Evolutionary conservation across 2,888 invertebrate genomes (phyloP).

Genomic region (Phyllotreta cruciferae): DNA sequence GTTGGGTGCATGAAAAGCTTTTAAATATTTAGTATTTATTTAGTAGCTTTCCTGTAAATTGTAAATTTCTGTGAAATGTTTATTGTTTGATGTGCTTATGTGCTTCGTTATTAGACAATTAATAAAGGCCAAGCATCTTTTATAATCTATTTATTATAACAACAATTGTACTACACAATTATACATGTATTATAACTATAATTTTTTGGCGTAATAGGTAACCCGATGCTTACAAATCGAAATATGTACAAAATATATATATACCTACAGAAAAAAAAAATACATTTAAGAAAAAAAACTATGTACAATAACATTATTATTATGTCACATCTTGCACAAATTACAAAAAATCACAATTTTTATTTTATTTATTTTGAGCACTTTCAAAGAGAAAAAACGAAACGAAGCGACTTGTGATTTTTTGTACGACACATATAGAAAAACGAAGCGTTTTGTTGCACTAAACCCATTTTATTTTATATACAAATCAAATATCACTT

Average conservation of each 20-base stretch:
- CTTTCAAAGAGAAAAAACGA: too few relatives aligned
- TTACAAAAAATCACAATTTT: slow-evolving; percentile 23
- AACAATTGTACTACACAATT: slow-evolving; percentile 59
- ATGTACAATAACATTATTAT: slow-evolving; percentile 31
- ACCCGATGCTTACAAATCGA: slow-evolving; percentile 49
- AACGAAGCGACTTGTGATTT: slow-evolving; percentile 8
- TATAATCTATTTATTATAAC: slow-evolving; percentile 55
- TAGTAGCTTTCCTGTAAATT: too few relatives aligned
- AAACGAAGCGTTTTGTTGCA: background rate
- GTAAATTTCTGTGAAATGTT: too few relatives aligned
- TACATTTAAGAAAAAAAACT: slow-evolving; percentile 42
- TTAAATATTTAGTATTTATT: too few relatives aligned
- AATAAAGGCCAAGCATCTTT: background rate
- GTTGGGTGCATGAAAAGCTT: too few relatives aligned
- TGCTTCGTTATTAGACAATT: too few relatives aligned
- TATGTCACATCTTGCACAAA: slow-evolving; percentile 29
- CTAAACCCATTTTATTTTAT: background rate
- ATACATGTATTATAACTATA: slow-evolving; percentile 52
- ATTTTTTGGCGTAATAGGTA: slow-evolving; percentile 55
- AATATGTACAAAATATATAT: slow-evolving; percentile 47
- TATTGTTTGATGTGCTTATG: too few relatives aligned
- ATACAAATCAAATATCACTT: background rate
- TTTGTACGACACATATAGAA: background rate
- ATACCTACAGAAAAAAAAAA: slow-evolving; percentile 44
- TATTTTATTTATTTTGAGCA: slow-evolving; percentile 7